Conservation (phyloP, 2,888 invertebrate species). For the Ommatoiulus sabulosus region DNA sequence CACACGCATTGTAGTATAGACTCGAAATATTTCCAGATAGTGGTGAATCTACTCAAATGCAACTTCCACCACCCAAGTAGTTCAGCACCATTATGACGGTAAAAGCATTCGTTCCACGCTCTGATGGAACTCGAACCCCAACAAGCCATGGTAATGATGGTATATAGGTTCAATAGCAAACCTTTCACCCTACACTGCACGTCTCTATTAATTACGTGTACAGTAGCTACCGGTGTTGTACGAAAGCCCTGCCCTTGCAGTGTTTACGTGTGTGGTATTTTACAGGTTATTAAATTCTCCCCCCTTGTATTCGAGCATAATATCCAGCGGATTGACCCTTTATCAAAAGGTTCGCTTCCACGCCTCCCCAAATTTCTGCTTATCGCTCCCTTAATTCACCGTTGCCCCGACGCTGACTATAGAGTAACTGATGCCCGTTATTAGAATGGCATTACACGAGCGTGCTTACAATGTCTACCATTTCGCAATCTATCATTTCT, state of each 20-base stretch:
- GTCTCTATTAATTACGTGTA: background rate
- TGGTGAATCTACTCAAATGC: too few species aligned
- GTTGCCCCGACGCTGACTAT: conserved; percentile 10
- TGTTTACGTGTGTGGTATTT: conserved; percentile 9
- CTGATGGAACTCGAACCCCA: background rate
- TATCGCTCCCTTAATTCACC: conserved; percentile 1
- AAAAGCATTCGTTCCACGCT: background rate
- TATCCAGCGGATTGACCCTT: conserved; percentile 29
- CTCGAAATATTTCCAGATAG: too few species aligned
- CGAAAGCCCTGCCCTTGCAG: background rate
- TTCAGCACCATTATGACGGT: background rate
- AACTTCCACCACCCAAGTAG: background rate
- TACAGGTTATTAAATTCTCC: background rate
- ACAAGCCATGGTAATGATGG: background rate
- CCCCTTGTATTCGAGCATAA: background rate
- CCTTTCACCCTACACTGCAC: background rate
- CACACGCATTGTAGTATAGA: too few species aligned
- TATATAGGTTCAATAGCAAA: background rate
- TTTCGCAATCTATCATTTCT: conserved; percentile 28
- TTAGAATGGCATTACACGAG: conserved; percentile 18
- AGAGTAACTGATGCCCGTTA: conserved; percentile 21
- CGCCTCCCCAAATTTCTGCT: conserved; percentile 16
- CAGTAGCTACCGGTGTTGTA: background rate
- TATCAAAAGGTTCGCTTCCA: conserved; percentile 26
- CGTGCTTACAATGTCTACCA: conserved; percentile 13